phyloP scores from a whole-genome alignment of 2,888 invertebrate species.

The Tipula helvola region DNA sequence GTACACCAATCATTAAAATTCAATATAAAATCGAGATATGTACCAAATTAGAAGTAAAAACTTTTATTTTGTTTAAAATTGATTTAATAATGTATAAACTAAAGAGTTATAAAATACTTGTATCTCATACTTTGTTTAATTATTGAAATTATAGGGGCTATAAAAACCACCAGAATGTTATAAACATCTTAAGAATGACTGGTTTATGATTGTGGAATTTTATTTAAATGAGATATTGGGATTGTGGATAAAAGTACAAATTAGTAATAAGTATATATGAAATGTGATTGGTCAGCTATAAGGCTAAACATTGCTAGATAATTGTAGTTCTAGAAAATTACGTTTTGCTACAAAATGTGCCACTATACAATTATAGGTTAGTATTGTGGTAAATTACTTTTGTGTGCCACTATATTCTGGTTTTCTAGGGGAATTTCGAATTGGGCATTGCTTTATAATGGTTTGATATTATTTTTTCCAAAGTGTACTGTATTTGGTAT shows the following conservation, averaged over 20 bases:
- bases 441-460: no score
- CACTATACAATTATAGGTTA: no score
- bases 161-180: background rate
- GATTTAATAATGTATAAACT: background rate
- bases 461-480: no score
- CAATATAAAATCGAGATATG: background rate
- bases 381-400: no score
- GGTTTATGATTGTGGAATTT: background rate
- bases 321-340: no score
- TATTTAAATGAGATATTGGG: background rate
- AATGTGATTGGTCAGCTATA: background rate
- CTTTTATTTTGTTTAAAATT: background rate
- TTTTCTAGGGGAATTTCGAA: no score
- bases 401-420: no score
- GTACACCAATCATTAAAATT: background rate
- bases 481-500: no score
- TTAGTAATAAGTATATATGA: background rate
- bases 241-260: background rate
- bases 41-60: background rate
- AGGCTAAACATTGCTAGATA: background rate
- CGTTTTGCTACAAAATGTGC: no score
- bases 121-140: background rate
- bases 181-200: background rate
- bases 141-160: background rate
- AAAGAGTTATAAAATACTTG: background rate